These are phyloP conservation scores for Scortum barcoo DNA, from an alignment of 2,113 vertebrate species.

Conservation along the genomic window DNA sequence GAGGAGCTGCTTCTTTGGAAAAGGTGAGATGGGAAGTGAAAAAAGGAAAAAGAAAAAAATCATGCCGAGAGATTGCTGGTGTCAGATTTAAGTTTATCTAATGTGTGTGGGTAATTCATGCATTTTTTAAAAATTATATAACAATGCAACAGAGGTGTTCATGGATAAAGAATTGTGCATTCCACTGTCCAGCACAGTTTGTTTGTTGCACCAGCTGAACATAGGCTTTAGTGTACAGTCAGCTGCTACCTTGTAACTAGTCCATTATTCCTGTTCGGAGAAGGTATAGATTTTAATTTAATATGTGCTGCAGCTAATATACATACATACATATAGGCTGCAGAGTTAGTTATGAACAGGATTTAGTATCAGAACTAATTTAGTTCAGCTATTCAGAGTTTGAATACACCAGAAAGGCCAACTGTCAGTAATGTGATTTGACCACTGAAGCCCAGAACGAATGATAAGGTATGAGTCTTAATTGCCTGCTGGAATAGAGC, in stretches of 20 bases:
- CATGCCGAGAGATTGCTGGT: neutral
- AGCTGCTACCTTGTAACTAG: too few relatives aligned
- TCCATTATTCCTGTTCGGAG: neutral
- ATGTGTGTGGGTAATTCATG: neutral
- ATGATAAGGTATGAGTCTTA: neutral
- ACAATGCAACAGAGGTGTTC: too few relatives aligned
- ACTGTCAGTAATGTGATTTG: constrained; percentile 9
- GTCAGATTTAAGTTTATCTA: neutral
- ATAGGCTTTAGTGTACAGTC: neutral
- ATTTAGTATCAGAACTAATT: neutral
- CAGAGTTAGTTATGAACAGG: neutral
- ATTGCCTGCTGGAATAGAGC: constrained; percentile 1
- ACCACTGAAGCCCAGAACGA: constrained; percentile 24
- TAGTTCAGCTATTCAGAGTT: constrained; percentile 1
- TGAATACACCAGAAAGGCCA: neutral
- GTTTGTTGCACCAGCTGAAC: neutral
- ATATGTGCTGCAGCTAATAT: neutral
- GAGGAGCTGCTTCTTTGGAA: constrained; percentile 76
- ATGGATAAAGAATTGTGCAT: too few relatives aligned
- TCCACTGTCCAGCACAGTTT: neutral
- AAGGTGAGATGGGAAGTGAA: constrained; percentile 78
- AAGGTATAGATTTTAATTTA: neutral
- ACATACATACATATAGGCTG: neutral
- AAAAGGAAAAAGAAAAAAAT: neutral
- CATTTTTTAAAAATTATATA: neutral